Conservation (phyloP, 2,888 invertebrate species). For the Steinernema carpocapsae region DNA sequence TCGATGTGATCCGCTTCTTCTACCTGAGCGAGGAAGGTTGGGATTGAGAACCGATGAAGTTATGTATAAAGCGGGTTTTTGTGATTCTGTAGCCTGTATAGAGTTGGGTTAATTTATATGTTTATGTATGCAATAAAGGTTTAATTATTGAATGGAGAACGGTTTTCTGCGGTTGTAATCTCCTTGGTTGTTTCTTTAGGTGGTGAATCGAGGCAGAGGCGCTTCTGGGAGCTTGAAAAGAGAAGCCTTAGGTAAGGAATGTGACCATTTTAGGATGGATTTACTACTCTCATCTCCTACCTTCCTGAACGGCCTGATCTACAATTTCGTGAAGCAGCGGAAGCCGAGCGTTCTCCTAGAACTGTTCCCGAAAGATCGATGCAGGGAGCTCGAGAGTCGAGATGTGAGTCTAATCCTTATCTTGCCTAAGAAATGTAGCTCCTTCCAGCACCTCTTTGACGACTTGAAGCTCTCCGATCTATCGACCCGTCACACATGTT, state of each 20-base stretch:
- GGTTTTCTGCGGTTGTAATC: no score
- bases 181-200: no score
- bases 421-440: not conserved
- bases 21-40: not conserved
- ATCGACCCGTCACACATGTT: no score
- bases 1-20: constrained; percentile 10
- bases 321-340: not conserved
- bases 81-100: no score
- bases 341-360: not conserved
- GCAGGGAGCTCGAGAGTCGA: not conserved
- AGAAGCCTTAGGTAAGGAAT: no score
- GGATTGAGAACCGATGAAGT: not conserved
- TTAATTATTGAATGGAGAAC: no score
- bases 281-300: no score
- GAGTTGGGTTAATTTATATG: not conserved
- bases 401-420: not conserved
- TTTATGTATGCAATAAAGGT: not conserved
- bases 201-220: no score
- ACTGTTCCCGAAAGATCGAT: not conserved
- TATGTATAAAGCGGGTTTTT: not conserved
- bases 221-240: no score
- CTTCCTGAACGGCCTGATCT: not conserved
- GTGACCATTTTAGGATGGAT: no score
- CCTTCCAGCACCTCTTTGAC: not conserved
- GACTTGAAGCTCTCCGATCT: no score